These are phyloP conservation scores for Mastacembelus armatus DNA, from an alignment of 2,797 vertebrate species.

Conservation along the genomic window DNA sequence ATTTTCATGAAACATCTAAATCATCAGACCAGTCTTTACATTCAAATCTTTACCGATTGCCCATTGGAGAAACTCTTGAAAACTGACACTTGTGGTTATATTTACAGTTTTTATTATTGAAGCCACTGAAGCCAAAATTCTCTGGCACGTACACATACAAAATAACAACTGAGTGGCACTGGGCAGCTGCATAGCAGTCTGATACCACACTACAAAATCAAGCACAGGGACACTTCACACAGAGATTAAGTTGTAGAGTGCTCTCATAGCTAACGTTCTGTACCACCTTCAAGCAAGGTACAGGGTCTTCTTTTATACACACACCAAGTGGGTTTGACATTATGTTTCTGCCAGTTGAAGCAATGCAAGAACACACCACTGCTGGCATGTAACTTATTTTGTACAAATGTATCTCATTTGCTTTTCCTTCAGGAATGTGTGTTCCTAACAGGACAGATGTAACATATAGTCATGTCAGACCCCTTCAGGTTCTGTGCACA, in stretches of 20 bases:
- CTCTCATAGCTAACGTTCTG: background rate
- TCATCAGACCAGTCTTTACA: background rate
- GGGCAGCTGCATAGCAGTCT: conserved; percentile 8
- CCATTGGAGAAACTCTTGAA: background rate
- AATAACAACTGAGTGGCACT: background rate
- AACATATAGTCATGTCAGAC: background rate
- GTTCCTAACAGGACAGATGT: no score
- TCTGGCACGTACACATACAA: conserved; percentile 9
- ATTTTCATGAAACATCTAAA: background rate
- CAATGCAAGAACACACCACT: background rate
- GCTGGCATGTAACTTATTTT: background rate
- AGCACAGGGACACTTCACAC: background rate
- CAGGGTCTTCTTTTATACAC: background rate
- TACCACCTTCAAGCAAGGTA: background rate
- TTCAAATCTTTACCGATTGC: background rate
- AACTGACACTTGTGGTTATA: conserved; percentile 8
- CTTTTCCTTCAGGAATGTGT: background rate
- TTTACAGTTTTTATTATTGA: conserved; percentile 29
- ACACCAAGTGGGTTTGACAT: background rate
- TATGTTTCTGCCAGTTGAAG: background rate
- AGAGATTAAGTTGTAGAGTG: background rate
- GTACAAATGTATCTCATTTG: background rate
- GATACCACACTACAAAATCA: background rate
- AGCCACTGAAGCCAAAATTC: conserved; percentile 27
- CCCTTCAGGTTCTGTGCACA: no score